Percentiles rank a stretch among this genome's conserved stretches.
Evolutionary conservation across 2,113 vertebrate genomes (phyloP).

Genomic region (Dermatemys mawii): DNA sequence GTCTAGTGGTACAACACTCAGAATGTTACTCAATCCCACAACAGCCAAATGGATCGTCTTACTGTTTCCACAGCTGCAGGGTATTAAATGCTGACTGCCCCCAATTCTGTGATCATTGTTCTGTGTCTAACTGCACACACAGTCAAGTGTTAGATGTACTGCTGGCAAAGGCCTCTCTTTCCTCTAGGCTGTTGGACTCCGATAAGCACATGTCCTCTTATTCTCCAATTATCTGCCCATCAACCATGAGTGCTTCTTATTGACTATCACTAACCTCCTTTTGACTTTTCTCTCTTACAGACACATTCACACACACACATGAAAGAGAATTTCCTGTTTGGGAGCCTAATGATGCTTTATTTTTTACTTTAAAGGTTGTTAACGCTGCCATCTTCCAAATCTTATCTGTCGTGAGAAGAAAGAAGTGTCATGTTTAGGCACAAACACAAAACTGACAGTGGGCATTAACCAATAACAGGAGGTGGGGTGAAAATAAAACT

Average conservation of each 20-base stretch:
- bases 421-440: neutral
- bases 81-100: constrained; percentile 78
- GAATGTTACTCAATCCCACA: constrained; percentile 66
- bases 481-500: neutral
- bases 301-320: accelerated
- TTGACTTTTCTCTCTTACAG: neutral
- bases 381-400: constrained; percentile 18
- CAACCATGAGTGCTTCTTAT: constrained; percentile 9
- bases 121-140: constrained; percentile 70
- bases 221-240: constrained; percentile 44
- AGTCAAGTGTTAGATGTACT: constrained; percentile 60
- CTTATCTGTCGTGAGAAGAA: neutral
- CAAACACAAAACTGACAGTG: neutral
- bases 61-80: constrained; percentile 86
- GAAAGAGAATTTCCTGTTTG: constrained; percentile 1
- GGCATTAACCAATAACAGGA: constrained; percentile 10
- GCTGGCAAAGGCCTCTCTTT: constrained; percentile 53
- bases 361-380: neutral
- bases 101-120: constrained; percentile 74
- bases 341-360: neutral
- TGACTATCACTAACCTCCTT: constrained; percentile 11
- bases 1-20: constrained; percentile 58
- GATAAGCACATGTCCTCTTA: constrained; percentile 37
- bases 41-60: constrained; percentile 79
- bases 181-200: constrained; percentile 22